A percentile compares a stretch with the other conserved stretches of the same genome.
Evolutionary conservation across 2,888 invertebrate species (phyloP).

Genomic region (Tetrapedia diversipes): DNA sequence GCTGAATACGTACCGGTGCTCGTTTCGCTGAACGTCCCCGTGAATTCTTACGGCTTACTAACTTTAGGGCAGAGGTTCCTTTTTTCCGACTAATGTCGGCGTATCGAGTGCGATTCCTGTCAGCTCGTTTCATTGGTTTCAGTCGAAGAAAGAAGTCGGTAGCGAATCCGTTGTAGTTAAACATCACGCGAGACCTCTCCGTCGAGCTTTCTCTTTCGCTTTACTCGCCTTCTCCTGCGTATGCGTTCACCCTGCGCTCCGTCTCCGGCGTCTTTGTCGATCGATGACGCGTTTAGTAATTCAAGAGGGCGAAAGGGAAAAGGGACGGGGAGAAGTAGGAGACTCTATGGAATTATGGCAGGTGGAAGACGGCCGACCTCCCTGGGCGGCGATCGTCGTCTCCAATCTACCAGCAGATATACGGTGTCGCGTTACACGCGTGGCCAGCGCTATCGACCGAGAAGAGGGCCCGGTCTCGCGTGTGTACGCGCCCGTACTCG

Average conservation of each 20-base stretch:
- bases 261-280: slow-evolving; percentile 36
- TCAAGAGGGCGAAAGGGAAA: slow-evolving; percentile 53
- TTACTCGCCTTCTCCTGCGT: no score
- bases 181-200: background rate
- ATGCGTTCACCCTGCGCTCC: no score
- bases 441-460: slow-evolving; percentile 56
- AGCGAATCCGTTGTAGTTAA: no score
- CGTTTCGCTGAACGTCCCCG: no score
- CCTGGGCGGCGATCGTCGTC: slow-evolving; percentile 74
- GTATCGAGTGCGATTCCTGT: no score
- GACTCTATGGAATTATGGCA: slow-evolving; percentile 75
- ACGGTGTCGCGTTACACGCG: slow-evolving; percentile 76
- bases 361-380: slow-evolving; percentile 80
- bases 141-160: no score
- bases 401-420: slow-evolving; percentile 68
- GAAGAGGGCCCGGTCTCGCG: slow-evolving; percentile 33
- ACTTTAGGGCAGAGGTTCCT: no score
- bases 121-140: no score
- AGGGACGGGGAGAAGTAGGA: slow-evolving; percentile 28
- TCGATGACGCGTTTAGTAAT: slow-evolving; percentile 57
- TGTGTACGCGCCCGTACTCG: slow-evolving; percentile 41
- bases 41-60: no score
- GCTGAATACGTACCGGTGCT: no score
- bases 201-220: background rate
- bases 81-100: no score